These are phyloP conservation scores for Vanessa atalanta DNA, from an alignment of 1,140 invertebrate genomes.

Conservation along the genomic window DNA sequence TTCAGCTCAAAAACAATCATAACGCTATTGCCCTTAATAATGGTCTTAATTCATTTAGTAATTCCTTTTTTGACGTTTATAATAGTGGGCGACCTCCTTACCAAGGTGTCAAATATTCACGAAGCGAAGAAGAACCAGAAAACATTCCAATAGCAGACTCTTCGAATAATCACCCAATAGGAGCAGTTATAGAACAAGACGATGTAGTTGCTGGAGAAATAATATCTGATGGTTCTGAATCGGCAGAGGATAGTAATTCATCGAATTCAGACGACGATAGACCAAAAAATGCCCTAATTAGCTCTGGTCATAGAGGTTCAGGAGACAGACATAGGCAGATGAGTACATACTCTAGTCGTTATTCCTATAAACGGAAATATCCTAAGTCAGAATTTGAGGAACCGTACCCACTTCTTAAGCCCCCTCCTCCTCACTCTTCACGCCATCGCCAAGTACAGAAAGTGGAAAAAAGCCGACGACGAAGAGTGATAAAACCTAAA, in stretches of 20 bases:
- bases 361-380: conserved; percentile 63
- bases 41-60: conserved; percentile 49
- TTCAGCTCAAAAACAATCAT: conserved; percentile 67
- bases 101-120: conserved; percentile 72
- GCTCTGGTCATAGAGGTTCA: conserved; percentile 44
- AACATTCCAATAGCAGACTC: conserved; percentile 71
- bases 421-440: conserved; percentile 59
- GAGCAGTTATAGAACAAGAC: conserved; percentile 75
- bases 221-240: conserved; percentile 48
- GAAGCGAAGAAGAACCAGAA: conserved; percentile 76
- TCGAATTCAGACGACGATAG: conserved; percentile 51
- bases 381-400: conserved; percentile 63
- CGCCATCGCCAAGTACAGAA: conserved; percentile 51
- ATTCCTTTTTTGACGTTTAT: conserved; percentile 64
- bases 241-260: conserved; percentile 49
- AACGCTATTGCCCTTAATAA: conserved; percentile 43
- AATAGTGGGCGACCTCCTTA: conserved; percentile 57
- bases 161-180: conserved; percentile 73
- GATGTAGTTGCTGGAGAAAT: conserved; percentile 54
- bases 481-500: conserved; percentile 60
- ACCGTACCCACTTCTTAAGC: conserved; percentile 75
- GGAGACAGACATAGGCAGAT: conserved; percentile 57
- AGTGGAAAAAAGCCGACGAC: conserved; percentile 59
- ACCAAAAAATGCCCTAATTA: conserved; percentile 46
- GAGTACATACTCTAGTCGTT: conserved; percentile 55